phyloP scores from a whole-genome alignment of 2,888 invertebrate species.

The Gnatocerus cornutus region DNA sequence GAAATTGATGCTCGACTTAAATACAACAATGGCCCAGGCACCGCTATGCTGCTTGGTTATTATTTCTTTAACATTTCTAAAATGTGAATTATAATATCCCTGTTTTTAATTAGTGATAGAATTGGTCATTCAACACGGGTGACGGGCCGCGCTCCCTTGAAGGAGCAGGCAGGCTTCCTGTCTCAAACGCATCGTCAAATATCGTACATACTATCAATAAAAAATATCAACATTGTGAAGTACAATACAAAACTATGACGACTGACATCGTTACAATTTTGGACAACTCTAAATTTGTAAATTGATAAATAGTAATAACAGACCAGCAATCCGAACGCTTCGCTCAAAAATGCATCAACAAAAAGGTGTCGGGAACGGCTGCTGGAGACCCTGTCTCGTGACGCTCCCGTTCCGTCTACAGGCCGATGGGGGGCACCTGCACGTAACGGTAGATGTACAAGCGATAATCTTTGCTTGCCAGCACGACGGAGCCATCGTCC shows the following conservation, averaged over 20 bases:
- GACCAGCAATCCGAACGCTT: slow-evolving; percentile 68
- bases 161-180: slow-evolving; percentile 51
- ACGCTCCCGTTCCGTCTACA: slow-evolving; percentile 71
- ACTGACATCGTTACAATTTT: slow-evolving; percentile 62
- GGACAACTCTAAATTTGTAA: slow-evolving; percentile 61
- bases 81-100: slow-evolving; percentile 62
- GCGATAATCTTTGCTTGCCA: slow-evolving; percentile 99
- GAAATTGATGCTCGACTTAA: slow-evolving; percentile 68
- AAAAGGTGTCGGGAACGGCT: slow-evolving; percentile 70
- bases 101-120: slow-evolving; percentile 57
- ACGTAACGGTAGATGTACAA: slow-evolving; percentile 99
- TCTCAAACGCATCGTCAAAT: slow-evolving; percentile 64
- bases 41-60: slow-evolving; percentile 65
- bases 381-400: slow-evolving; percentile 65
- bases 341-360: slow-evolving; percentile 71
- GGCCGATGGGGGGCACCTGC: slow-evolving; percentile 91
- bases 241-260: slow-evolving; percentile 65
- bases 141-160: slow-evolving; percentile 51
- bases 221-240: slow-evolving; percentile 70
- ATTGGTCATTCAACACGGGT: slow-evolving; percentile 68
- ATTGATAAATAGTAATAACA: slow-evolving; percentile 61
- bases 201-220: slow-evolving; percentile 66
- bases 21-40: slow-evolving; percentile 70
- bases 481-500: slow-evolving; percentile 98
- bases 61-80: slow-evolving; percentile 64